Evolutionary conservation across 1,140 invertebrate genomes (phyloP), one percentile per base, ranked within the genome.

Genomic region (Drosophila navojoa): DNA sequence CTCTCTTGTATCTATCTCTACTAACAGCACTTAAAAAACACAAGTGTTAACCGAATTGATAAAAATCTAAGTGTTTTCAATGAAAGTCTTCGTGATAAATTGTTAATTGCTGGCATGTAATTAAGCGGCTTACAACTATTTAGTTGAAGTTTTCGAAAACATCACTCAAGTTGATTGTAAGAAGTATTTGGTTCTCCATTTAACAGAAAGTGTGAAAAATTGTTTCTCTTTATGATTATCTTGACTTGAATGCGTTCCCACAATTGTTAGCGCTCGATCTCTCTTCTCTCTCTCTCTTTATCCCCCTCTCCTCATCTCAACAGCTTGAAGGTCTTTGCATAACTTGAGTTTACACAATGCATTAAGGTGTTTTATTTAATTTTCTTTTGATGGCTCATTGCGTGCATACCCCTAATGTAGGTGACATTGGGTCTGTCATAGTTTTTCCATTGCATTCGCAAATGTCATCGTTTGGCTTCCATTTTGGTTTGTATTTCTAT

Each of bases 391-490:
- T 16, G 42, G 10, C 11, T 16, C 19, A 29, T 5, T 44, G 53
- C 29, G 44, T 57, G 64, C 47, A 55, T 40, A 69, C 55, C 71
- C 71, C 57, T 49, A 61, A 50, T 73, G 57, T 55, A 29, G 68
- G 52, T 62, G 68, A 62, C 61, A 69, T 73, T 68, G 38, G 35
- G 40, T 49, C 3, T 69, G 71, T 69, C 71, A 69, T 69, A 45
- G 57, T 58, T 70, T 69, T 63, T 40, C 35, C 32, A 70, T 70
- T 74, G 50, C 66, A 70, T 70, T 70, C 35, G 57, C 59, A 74
- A 68, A 73, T 55, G 64, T 47, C 70, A 59, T 54, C 62, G 70
- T 53, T 63, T 71, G 55, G 64, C 55, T 59, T 38, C 54, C 19
- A 59, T 40, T 69, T 60, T 58, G 27, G 19, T n/a, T 67, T 70